These are phyloP conservation scores for Clamator glandarius DNA, from an alignment of 2,797 vertebrate genomes.

Conservation along the genomic window DNA sequence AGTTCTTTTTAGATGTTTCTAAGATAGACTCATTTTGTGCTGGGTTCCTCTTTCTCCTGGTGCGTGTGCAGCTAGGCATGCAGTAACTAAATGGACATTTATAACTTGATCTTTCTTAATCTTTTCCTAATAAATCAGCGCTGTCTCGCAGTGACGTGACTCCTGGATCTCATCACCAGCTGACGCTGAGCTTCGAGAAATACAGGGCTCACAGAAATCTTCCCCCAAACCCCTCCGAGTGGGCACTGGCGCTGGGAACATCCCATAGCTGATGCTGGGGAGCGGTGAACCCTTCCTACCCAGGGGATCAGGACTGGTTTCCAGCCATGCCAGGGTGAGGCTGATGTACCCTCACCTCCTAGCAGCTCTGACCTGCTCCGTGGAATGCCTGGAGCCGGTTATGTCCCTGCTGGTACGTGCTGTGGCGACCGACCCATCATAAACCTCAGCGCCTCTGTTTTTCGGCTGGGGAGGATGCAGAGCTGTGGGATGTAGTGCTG, in stretches of 20 bases:
- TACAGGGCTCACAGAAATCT: neutral
- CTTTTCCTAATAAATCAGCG: neutral
- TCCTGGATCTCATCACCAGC: neutral
- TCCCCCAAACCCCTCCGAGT: neutral
- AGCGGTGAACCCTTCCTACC: neutral
- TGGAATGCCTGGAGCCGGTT: fast-evolving
- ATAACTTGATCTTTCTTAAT: neutral
- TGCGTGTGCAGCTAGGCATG: neutral
- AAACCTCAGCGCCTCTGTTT: neutral
- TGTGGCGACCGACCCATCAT: neutral
- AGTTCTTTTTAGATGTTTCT: neutral
- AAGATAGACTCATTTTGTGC: neutral
- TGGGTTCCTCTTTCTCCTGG: neutral
- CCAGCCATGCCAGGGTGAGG: neutral
- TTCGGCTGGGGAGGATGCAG: neutral
- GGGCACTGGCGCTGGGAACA: neutral
- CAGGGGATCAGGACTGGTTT: fast-evolving
- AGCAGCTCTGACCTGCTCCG: neutral
- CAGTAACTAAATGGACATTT: neutral
- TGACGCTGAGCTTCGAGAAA: neutral
- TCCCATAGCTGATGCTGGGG: neutral
- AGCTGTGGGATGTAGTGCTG: neutral
- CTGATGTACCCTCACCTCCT: neutral
- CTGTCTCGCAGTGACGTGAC: neutral
- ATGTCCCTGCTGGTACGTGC: fast-evolving